Conservation (phyloP, 2,888 invertebrate genomes). For the Colostygia pectinataria region DNA sequence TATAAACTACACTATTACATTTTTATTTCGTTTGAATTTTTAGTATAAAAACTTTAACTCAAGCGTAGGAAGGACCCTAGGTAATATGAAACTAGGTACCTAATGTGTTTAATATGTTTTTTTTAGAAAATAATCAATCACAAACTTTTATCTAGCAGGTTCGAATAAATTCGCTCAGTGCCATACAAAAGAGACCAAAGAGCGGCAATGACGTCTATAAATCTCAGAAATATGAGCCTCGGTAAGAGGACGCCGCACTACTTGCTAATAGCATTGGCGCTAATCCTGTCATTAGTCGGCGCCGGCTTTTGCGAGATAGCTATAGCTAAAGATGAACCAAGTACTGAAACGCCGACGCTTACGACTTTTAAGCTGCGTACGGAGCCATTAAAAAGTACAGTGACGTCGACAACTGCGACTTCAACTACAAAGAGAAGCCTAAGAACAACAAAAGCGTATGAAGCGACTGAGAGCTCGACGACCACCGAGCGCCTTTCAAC, state of each 20-base stretch:
- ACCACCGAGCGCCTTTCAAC: conserved; percentile 59
- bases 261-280: conserved; percentile 50
- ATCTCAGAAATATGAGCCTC: conserved; percentile 40
- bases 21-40: conserved; percentile 20
- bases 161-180: conserved; percentile 16
- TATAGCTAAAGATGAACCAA: conserved; percentile 52
- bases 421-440: conserved; percentile 65
- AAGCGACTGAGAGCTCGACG: conserved; percentile 57
- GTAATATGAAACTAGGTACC: no score
- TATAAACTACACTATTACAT: conserved; percentile 24
- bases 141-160: conserved; percentile 23
- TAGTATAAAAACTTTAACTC: no score
- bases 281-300: conserved; percentile 61
- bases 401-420: conserved; percentile 55
- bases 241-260: conserved; percentile 40
- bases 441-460: conserved; percentile 65
- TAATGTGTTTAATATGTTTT: no score
- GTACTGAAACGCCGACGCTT: conserved; percentile 45
- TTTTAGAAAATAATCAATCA: no score
- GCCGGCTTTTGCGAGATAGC: conserved; percentile 53
- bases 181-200: conserved; percentile 18
- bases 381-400: conserved; percentile 59
- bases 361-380: conserved; percentile 50
- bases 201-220: conserved; percentile 27
- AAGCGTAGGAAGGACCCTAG: no score